Base-by-base conservation (phyloP, 1,140 invertebrate species). In the Mesaphorura yosii region DNA sequence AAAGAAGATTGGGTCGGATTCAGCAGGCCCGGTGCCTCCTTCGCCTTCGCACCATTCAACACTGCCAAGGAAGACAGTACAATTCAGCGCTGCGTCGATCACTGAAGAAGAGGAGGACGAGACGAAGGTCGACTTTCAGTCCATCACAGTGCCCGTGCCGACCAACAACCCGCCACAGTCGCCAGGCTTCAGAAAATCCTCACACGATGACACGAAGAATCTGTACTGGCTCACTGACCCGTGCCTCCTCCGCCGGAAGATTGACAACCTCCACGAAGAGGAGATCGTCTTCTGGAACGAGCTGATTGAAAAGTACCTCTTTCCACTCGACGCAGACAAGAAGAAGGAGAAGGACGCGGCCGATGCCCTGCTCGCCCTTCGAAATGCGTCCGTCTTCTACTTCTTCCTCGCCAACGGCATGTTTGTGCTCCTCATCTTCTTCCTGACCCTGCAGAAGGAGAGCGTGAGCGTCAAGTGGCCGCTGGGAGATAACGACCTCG, bases 371-470 rank as follows among this genome's bases (percentile, higher is more conserved):
- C 76, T 74, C 48, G 74, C 78, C 28, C 68, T 87, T 17, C 72
- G 84, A 14, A 80, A 88, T 65, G 79, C 82, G 60, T 75, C 77
- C 51, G 75, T 83, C 1, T 82, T 86, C 62, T 81, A 81, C 38
- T 89, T 88, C 67, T 80, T 85, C 44, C 88, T 88, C 80, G 69
- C 88, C 2, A 91, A 91, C 67, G 76, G 81, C 6, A 70, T 90
- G 1, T 91, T 88, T 68, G 82, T 89, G 22, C 69, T 88, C 19
- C 77, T 85, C 39, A 76, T 88, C 0, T 82, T 88, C 57, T 70
- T 88, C 37, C 75, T 90, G 57, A 86, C 88, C 69, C 66, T 85
- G 39, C 78, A 86, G 58, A 84, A 84, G 67, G 78, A 84, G 54
- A 67, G 70, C 53, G 65, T 85, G 19, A 76, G 85, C 62, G 59